Evolutionary conservation across 2,888 invertebrate species (phyloP).

Genomic region (Thumatha senex): DNA sequence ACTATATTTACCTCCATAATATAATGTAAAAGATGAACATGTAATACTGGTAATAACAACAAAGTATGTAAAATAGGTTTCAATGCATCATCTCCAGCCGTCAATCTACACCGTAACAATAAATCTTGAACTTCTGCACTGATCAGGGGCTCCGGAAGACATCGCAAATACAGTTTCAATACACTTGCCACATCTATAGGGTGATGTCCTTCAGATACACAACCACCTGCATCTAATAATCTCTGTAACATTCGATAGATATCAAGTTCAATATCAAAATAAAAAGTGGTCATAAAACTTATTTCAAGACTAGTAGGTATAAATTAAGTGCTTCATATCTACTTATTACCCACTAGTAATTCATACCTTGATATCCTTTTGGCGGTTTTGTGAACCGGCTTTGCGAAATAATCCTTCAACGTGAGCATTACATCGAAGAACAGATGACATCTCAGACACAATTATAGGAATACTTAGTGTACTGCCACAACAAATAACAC

Average conservation of each 20-base stretch:
- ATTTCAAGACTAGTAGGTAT: neutral
- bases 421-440: slow-evolving; percentile 86
- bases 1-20: slow-evolving; percentile 92
- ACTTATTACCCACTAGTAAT: neutral
- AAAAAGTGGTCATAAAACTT: neutral
- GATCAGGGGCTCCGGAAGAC: slow-evolving; percentile 93
- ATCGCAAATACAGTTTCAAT: slow-evolving; percentile 92
- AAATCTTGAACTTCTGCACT: slow-evolving; percentile 90
- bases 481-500: slow-evolving; percentile 86
- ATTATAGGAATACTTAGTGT: slow-evolving; percentile 88
- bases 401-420: slow-evolving; percentile 95
- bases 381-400: slow-evolving; percentile 92
- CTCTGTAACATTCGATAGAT: slow-evolving; percentile 81
- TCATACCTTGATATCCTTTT: slow-evolving; percentile 90
- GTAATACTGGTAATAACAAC: slow-evolving; percentile 88
- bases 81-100: slow-evolving; percentile 82
- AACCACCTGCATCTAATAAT: slow-evolving; percentile 88
- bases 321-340: neutral
- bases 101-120: slow-evolving; percentile 86
- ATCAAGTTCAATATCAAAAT: neutral
- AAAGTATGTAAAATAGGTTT: slow-evolving; percentile 88
- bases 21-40: slow-evolving; percentile 91
- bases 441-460: slow-evolving; percentile 88
- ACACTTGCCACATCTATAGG: slow-evolving; percentile 94
- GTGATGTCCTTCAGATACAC: slow-evolving; percentile 87